A percentile compares a stretch with the other conserved stretches of the same genome.
Evolutionary conservation across 1,140 invertebrate species (phyloP).

Genomic region (Drosophila pruinosa): DNA sequence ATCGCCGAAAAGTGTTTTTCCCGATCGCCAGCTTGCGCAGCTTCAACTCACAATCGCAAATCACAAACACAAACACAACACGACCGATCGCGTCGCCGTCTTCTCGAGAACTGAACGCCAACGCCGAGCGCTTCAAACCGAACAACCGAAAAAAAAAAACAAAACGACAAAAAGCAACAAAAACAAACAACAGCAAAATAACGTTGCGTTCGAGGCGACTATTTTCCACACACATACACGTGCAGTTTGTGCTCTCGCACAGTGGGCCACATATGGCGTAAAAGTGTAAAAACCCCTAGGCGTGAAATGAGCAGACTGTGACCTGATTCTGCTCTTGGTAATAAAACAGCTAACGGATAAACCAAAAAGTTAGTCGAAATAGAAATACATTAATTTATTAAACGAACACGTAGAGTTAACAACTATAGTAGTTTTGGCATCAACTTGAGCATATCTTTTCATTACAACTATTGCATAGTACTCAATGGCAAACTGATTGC

Average conservation of each 20-base stretch:
- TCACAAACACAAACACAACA: conserved; percentile 27
- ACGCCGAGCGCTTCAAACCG: conserved; percentile 55
- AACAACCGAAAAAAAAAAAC: conserved; percentile 34
- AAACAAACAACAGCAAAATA: conserved; percentile 5
- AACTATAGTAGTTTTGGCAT: conserved; percentile 9
- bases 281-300: conserved; percentile 40
- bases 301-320: conserved; percentile 19
- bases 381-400: conserved; percentile 17
- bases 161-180: background rate
- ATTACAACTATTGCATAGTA: too few relatives aligned
- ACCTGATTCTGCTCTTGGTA: conserved; percentile 27
- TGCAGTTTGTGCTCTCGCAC: conserved; percentile 50
- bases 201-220: conserved; percentile 25
- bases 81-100: conserved; percentile 68
- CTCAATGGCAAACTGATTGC: conserved; percentile 17
- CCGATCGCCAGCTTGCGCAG: conserved; percentile 3
- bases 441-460: conserved; percentile 2
- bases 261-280: conserved; percentile 43
- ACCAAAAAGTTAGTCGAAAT: conserved; percentile 11
- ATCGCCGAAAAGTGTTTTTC: conserved; percentile 3
- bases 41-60: conserved; percentile 8
- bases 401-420: conserved; percentile 8
- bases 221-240: conserved; percentile 47
- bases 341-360: conserved; percentile 49
- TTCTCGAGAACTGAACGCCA: conserved; percentile 76